Base-by-base conservation (phyloP, 2,888 invertebrate species). In the Scaptomyza caliginosa region DNA sequence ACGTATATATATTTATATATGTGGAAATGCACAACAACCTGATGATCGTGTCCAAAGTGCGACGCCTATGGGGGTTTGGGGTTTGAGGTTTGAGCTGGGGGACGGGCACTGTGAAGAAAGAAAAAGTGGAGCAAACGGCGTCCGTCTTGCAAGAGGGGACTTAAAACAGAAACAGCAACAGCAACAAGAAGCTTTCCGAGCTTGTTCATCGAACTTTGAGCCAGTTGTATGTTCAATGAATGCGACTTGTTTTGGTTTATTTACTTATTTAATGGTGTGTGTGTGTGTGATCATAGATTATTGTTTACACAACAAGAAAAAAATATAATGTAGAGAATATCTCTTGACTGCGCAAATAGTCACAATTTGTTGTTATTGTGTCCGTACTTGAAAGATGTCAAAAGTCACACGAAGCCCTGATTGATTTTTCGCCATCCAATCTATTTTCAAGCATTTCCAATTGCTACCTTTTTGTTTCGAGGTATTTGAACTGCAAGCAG, bases 31-130 rank as follows among this genome's bases (percentile, higher is more conserved):
- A 45, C 73, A 64, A 45, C 73, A 64, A 73, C 80, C 80, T 75
- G 79, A 73, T 76, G 86, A 80, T 86, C 65, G 60, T 36, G 80
- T 85, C 59, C 80, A 80, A 80, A 85, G 80, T 78, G 50, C 80
- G 67, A 52, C 26, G 51, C 46, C 39, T 19, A 36, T 39, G 34
- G 8, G 40, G n/a, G n/a, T n/a, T n/a, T n/a, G n/a, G n/a, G n/a
- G n/a, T n/a, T n/a, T n/a, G n/a, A n/a, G n/a, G n/a, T n/a, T n/a
- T n/a, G n/a, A n/a, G n/a, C n/a, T n/a, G n/a, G n/a, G n/a, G n/a
- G n/a, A n/a, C n/a, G n/a, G 40, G 36, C 49, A 51, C 45, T 38
- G 32, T 30, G 32, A 48, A 62, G 59, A 66, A 54, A 50, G 48
- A 60, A 69, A 67, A 71, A 65, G 58, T 82, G 46, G 64, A 60